Base-by-base conservation (phyloP, 2,113 vertebrate species). In the Asarcornis scutulata region DNA sequence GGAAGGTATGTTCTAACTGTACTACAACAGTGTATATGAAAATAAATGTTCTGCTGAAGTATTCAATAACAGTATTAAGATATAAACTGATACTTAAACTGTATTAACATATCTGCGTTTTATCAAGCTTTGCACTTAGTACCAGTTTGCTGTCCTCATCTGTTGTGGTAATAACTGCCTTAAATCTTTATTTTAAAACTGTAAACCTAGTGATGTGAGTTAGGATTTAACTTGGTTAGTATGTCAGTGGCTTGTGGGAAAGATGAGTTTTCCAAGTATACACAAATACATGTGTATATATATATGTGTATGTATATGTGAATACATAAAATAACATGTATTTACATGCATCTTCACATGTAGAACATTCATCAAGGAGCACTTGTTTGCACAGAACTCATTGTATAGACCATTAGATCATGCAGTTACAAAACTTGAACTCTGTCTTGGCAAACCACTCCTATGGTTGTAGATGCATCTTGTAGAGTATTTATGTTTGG, bases 1-100 rank as follows among this genome's bases (percentile, higher is more conserved):
- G 50, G 99, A 99, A 99, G 99, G 99, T 99, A 98, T 55, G 95
- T 91, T 97, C 72, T 74, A 88, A 71, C 55, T 71, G 18, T 89
- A 15, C 13, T 56, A 27, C 62, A 86, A 48, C 18, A 75, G 7
- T 10, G 3, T 46, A 5, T 76, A 26, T n/a, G 34, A 82, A 93
- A 80, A 68, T 9, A 80, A 40, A 5, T 73, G 4, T 66, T 67
- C 83, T 66, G 86, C 40, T 74, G 36, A 83, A 55, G 36, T 59
- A n/a, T 66, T 68, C 56, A 83, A 32, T 42, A 73, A 16, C 46
- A 63, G 17, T n/a, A n/a, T n/a, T n/a, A n/a, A n/a, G n/a, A n/a
- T n/a, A n/a, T n/a, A n/a, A n/a, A n/a, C n/a, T n/a, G n/a, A n/a
- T n/a, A n/a, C 4, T 73, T 91, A 60, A 79, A 21, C 25, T 48